Conservation (phyloP, 1,140 invertebrate species). For the Drosophila takahashii region DNA sequence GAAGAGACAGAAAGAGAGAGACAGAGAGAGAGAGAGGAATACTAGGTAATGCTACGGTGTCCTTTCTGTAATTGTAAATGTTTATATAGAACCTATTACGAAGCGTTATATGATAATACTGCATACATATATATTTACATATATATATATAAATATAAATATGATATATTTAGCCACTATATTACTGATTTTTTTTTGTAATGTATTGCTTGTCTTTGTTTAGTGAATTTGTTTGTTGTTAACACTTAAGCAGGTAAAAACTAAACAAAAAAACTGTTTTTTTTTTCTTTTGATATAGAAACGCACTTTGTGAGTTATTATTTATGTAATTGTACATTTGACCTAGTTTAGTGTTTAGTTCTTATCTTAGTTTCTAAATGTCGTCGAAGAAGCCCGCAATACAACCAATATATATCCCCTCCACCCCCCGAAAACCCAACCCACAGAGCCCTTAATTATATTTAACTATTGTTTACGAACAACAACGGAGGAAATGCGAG, state of each 20-base stretch:
- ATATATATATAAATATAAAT: conserved; percentile 46
- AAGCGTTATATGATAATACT: conserved; percentile 73
- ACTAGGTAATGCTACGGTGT: conserved; percentile 31
- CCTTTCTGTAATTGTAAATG: conserved; percentile 77
- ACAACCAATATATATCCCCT: conserved; percentile 17
- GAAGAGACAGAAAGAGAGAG: background rate
- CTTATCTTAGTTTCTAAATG: conserved; percentile 77
- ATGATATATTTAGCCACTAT: conserved; percentile 58
- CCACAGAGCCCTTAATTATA: conserved; percentile 55
- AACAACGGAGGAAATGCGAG: conserved; percentile 29
- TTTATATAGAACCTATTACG: conserved; percentile 73
- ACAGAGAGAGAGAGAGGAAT: conserved; percentile 3
- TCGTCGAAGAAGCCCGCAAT: conserved; percentile 55
- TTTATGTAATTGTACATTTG: conserved; percentile 66
- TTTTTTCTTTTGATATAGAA: conserved; percentile 53
- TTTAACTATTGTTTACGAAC: conserved; percentile 50
- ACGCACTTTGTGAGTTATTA: conserved; percentile 66
- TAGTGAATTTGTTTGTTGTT: conserved; percentile 64
- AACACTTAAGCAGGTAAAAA: conserved; percentile 71
- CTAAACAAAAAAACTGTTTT: conserved; percentile 44
- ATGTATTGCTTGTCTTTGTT: conserved; percentile 52
- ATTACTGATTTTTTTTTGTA: conserved; percentile 39
- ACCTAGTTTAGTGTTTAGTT: conserved; percentile 77
- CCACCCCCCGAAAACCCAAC: conserved; percentile 1
- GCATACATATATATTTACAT: conserved; percentile 50